phyloP scores from a whole-genome alignment of 2,888 invertebrate species.

The Tinea pellionella region DNA sequence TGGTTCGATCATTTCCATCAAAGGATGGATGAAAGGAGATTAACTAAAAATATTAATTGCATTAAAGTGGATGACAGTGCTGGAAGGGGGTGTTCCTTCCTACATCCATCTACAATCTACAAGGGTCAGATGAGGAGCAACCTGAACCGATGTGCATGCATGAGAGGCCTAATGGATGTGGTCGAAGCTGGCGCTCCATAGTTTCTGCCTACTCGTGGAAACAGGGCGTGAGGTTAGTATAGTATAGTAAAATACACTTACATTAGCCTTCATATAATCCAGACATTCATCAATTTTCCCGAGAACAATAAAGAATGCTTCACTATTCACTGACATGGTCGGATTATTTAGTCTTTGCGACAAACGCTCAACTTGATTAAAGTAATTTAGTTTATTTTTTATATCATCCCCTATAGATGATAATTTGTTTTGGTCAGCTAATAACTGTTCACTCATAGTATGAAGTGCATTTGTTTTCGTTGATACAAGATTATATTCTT shows the following conservation, averaged over 20 bases:
- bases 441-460: slow-evolving; percentile 89
- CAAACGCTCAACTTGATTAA: slow-evolving; percentile 84
- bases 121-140: too few relatives aligned
- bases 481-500: slow-evolving; percentile 87
- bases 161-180: too few relatives aligned
- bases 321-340: slow-evolving; percentile 84
- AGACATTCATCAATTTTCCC: slow-evolving; percentile 89
- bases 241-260: slow-evolving; percentile 50
- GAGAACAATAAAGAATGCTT: slow-evolving; percentile 84
- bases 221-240: not conserved
- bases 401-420: slow-evolving; percentile 85
- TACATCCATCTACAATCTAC: too few relatives aligned
- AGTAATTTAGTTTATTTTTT: slow-evolving; percentile 83
- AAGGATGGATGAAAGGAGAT: too few relatives aligned
- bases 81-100: too few relatives aligned
- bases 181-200: too few relatives aligned
- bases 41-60: too few relatives aligned
- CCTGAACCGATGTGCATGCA: too few relatives aligned
- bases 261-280: slow-evolving; percentile 84
- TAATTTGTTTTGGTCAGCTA: slow-evolving; percentile 88
- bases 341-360: slow-evolving; percentile 84
- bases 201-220: too few relatives aligned
- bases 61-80: too few relatives aligned
- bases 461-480: slow-evolving; percentile 93
- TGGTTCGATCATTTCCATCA: too few relatives aligned